Evolutionary conservation across 2,888 invertebrate species (phyloP), one percentile per base, ranked within the genome.

Genomic region (Oxycera nigricornis): DNA sequence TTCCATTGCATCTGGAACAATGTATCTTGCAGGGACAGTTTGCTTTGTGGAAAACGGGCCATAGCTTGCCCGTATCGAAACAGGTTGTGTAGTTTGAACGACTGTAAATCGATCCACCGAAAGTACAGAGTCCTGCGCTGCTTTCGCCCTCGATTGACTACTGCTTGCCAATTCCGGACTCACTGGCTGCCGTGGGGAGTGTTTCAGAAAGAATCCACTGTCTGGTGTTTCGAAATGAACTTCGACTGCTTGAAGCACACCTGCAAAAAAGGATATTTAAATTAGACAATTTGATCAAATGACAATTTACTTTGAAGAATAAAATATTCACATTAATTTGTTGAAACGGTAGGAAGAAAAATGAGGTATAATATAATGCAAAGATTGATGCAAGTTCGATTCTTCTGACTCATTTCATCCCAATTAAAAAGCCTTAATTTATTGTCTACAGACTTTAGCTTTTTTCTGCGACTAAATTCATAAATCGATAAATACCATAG

Each of bases 41-140:
- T 97, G 96, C 82, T 96, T 96, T 73, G 96, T 96, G 79, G 95
- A 95, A 86, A 97, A 97, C 6, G 97, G 97, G 2, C 97, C 97
- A 83, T 96, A 96, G 50, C 93, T 94, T 65, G 96, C 96, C 76
- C 96, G 89, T 52, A 97, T 93, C 26, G 95, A 95, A 35, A 95
- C 94, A 26, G 96, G 94, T 79, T 95, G 93, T 61, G 94, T 93
- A 46, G 94, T 95, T 84, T 96, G 94, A 80, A 97, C 92, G 41
- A 97, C 94, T 74, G 96, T 94, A 84, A 97, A 96, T 77, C 94
- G 91, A 86, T 96, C 95, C 77, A 93, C 89, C 72, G 94, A 94
- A 70, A 95, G 87, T 39, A 94, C 88, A 9, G 93, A 90, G 72
- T 92, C 92, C 28, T 90, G 88, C 24, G 88, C 81, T 77, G 86